Evolutionary conservation across 37 sponge, comb jelly and placozoan genomes (phyloP).

Genomic region (Ephydatia muelleri): DNA sequence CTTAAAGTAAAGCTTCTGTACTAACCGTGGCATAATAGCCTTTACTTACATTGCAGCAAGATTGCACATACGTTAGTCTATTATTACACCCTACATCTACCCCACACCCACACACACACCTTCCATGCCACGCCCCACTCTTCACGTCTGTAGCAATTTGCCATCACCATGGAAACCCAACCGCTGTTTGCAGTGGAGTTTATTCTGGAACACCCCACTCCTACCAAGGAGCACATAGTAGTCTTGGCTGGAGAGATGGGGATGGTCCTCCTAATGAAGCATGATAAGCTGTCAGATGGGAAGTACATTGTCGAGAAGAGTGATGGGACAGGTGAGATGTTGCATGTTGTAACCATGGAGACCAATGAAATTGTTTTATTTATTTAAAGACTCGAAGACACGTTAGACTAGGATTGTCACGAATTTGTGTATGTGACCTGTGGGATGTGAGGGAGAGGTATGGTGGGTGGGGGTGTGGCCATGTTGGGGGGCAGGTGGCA

Average conservation of each 20-base stretch:
- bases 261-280: constrained; percentile 42
- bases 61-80: no score
- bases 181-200: constrained; percentile 45
- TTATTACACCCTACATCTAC: no score
- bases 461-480: no score
- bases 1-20: neutral
- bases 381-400: no score
- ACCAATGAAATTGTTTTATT: no score
- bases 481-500: no score
- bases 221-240: constrained; percentile 44
- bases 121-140: neutral
- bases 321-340: constrained; percentile 52
- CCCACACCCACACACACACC: neutral
- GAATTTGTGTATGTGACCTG: neutral
- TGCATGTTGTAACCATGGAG: neutral
- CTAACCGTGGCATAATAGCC: no score
- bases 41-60: no score
- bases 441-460: neutral
- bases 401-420: neutral
- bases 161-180: constrained; percentile 7
- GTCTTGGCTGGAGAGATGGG: constrained; percentile 29
- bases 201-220: constrained; percentile 14
- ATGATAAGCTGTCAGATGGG: constrained; percentile 50
- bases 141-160: constrained; percentile 31
- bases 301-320: constrained; percentile 63